phyloP scores from a whole-genome alignment of 2,113 vertebrate genomes.

The Xyrauchen texanus region DNA sequence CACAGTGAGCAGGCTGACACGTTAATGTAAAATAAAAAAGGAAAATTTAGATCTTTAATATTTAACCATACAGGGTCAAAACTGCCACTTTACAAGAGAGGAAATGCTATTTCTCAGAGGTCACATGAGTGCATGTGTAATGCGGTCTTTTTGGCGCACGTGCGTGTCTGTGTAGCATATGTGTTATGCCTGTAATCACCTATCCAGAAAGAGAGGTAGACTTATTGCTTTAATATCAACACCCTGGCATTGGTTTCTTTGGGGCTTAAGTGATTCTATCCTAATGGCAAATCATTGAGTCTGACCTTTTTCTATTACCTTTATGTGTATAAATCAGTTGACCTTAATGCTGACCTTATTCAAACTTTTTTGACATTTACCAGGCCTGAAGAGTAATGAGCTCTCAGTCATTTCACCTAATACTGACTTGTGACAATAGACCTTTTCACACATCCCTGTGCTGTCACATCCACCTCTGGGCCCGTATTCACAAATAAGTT shows the following conservation, averaged over 20 bases:
- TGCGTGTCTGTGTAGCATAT: too few species aligned
- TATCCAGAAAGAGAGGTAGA: neutral
- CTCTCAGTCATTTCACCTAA: neutral
- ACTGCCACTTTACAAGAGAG: too few species aligned
- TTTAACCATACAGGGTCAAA: too few species aligned
- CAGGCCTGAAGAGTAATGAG: slow-evolving; percentile 19
- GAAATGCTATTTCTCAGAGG: neutral
- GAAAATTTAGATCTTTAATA: too few species aligned
- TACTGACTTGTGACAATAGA: too few species aligned
- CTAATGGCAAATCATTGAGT: slow-evolving; percentile 22
- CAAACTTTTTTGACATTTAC: slow-evolving; percentile 21
- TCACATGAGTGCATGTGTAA: too few species aligned
- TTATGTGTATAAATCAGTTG: slow-evolving; percentile 16
- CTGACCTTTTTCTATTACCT: slow-evolving; percentile 27
- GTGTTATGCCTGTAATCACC: neutral
- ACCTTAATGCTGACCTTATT: slow-evolving; percentile 31
- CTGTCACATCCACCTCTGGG: too few species aligned
- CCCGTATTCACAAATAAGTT: too few species aligned
- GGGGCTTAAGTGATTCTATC: neutral
- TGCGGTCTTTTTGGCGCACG: too few species aligned
- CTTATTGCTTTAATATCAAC: neutral
- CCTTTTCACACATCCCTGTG: too few species aligned
- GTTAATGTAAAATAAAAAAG: too few species aligned
- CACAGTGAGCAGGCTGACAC: slow-evolving; percentile 49
- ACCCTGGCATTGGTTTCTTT: neutral